Evolutionary conservation across 2,797 vertebrate species (phyloP), one percentile per base, ranked within the genome.

Genomic region (Anolis apletophallus): DNA sequence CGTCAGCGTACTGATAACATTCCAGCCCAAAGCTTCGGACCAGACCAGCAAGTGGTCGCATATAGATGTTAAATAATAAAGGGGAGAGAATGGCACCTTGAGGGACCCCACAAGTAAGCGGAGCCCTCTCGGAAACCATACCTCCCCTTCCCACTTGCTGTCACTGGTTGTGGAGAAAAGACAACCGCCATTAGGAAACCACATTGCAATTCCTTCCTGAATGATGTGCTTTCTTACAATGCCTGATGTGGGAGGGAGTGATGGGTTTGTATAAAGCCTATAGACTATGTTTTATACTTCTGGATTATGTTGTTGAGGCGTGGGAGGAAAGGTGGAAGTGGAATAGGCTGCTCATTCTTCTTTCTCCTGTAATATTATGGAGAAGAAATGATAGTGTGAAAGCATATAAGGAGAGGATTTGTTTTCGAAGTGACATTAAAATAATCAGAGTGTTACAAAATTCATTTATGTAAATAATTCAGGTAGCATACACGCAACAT

Each of bases 401-500:
- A 46, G 40, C 59, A 83, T 50, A 5, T 26, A 61, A 73, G 12
- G 1, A 75, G 34, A 64, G 17, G 2, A 72, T 61, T 59, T 72
- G 3, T 26, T 23, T 46, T 72, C 61, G 36, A 17, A 61, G 68
- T 11, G 36, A 3, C n/a, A 64, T 12, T 10, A 64, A 52, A 73
- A 74, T 68, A 74, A 71, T 80, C 34, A 1, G 32, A 68, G 21
- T 55, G 61, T 81, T 59, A 0, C 46, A 2, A 34, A 46, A 74
- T 0, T 2, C 80, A 85, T 3, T 88, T 6, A 17, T 8, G 12
- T 71, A 80, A 83, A 77, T 26, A 32, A n/a, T 12, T 81, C 1
- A 8, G 84, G 85, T 84, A 54, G 54, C 0, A 7, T 9, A 59
- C 68, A 73, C 86, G 0, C 14, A 74, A 82, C 74, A 84, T 88